Evolutionary conservation across 2,113 vertebrate genomes (phyloP), one percentile per base, ranked within the genome.

Genomic region (Ptyas mucosa): DNA sequence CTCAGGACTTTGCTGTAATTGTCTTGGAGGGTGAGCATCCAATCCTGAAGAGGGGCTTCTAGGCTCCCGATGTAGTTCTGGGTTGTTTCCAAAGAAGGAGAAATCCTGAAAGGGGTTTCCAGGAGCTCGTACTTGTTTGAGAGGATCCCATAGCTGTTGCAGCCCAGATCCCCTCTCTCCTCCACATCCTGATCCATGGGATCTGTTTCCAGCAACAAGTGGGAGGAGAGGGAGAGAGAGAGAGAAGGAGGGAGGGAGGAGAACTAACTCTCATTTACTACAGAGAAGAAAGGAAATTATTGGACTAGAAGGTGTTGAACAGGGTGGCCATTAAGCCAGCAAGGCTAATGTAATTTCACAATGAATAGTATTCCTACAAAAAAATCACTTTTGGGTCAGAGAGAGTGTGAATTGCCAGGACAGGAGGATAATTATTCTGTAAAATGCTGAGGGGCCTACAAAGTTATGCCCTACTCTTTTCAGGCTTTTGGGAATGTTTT

Each of bases 1-100:
- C 99, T 29, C 99, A 99, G 97, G 99, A 99, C 96, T 99, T 99
- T 93, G 99, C 99, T 95, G 98, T 99, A 96, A 99, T 99, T 21
- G 97, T 97, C 21, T 98, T 99, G 21, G 99, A 99, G 98, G 99
- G 99, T 99, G 95, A 98, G 97, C 53, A 6, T 49, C 26, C 10
- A 55, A 1, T 15, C 26, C 5, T 18, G 90, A 23, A 39, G 14
- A 52, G 0, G 2, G 88, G 18, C 20, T 81, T 39, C 6, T 43
- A 43, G 34, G 24, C 49, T 39, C 51, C n/a, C n/a, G 0, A 29
- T 8, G 85, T 21, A 9, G 7, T 10, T 8, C 75, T 1, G 81
- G 14, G 3, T 14, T 14, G 29, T 53, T 53, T 20, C 8, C 51
- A 39, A 18, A 21, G 52, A 88, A n/a, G n/a, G 52, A 89, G 15